These are phyloP conservation scores for Corythaixoides concolor DNA, from an alignment of 2,113 vertebrate genomes.

Conservation along the genomic window DNA sequence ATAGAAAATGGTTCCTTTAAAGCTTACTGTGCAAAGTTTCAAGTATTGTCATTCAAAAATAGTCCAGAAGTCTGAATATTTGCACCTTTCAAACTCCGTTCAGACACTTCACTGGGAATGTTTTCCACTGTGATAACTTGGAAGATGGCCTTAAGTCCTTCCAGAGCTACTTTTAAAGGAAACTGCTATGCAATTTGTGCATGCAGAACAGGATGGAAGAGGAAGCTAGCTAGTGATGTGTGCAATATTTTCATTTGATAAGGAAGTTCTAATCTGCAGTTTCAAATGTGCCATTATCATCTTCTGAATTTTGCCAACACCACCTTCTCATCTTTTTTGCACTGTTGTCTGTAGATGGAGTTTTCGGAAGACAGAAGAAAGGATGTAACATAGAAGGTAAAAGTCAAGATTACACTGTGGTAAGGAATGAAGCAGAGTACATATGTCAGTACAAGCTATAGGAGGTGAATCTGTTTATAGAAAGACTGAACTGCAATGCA, in stretches of 20 bases:
- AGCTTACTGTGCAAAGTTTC: not conserved
- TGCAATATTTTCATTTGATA: not conserved
- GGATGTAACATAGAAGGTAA: not conserved
- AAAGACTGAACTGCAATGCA: not conserved
- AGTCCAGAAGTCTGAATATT: not conserved
- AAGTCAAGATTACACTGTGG: not conserved
- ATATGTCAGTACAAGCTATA: not conserved
- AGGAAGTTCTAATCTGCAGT: not conserved
- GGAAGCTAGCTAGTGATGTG: not conserved
- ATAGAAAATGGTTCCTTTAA: not conserved
- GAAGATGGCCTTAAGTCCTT: not conserved
- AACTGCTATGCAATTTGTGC: not conserved
- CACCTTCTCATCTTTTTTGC: not conserved
- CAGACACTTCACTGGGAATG: not conserved
- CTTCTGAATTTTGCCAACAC: not conserved
- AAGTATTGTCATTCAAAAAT: not conserved
- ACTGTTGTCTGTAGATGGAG: not conserved
- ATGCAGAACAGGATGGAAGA: not conserved
- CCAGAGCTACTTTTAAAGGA: not conserved
- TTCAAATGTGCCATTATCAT: not conserved
- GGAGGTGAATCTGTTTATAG: not conserved
- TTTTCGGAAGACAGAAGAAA: not conserved
- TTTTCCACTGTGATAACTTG: not conserved
- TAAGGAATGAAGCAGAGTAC: not conserved
- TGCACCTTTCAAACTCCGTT: not conserved